Evolutionary conservation across 1,140 invertebrate species (phyloP).

Genomic region (Drosophila ercepeae): DNA sequence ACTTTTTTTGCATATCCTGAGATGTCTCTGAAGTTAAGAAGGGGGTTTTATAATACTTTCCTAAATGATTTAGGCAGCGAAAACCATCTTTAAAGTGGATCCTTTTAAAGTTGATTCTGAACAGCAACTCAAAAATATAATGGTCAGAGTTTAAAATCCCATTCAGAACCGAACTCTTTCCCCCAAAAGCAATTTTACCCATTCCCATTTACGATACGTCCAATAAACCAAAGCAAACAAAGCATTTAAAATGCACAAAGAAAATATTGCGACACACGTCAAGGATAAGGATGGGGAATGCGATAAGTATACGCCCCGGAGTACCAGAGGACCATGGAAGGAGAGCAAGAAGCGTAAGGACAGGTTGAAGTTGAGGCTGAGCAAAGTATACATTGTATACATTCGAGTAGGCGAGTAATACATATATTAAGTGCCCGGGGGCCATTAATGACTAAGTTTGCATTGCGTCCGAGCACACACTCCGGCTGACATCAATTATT

Average conservation of each 20-base stretch:
- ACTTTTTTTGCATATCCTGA: neutral
- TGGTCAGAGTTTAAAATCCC: neutral
- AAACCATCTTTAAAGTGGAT: no score
- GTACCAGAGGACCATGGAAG: neutral
- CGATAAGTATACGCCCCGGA: conserved; percentile 32
- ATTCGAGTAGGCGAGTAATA: conserved; percentile 36
- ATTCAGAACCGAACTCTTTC: conserved; percentile 9
- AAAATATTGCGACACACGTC: conserved; percentile 69
- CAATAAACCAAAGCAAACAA: conserved; percentile 63
- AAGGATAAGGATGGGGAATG: conserved; percentile 29
- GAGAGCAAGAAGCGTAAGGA: neutral
- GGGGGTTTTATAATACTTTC: no score
- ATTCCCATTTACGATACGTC: conserved; percentile 30
- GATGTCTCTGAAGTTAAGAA: no score
- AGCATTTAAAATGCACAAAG: conserved; percentile 71
- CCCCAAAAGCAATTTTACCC: neutral
- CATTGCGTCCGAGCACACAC: conserved; percentile 55
- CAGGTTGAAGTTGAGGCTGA: conserved; percentile 30
- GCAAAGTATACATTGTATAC: conserved; percentile 29
- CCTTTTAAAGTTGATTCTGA: neutral
- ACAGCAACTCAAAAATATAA: neutral
- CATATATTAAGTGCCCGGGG: conserved; percentile 66
- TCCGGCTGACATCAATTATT: conserved; percentile 73
- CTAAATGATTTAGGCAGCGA: no score
- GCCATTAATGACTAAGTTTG: conserved; percentile 71